A percentile compares a stretch with the other conserved stretches of the same genome.
Conservation (phyloP, 2,888 invertebrate genomes). For the Suillia variegata region DNA sequence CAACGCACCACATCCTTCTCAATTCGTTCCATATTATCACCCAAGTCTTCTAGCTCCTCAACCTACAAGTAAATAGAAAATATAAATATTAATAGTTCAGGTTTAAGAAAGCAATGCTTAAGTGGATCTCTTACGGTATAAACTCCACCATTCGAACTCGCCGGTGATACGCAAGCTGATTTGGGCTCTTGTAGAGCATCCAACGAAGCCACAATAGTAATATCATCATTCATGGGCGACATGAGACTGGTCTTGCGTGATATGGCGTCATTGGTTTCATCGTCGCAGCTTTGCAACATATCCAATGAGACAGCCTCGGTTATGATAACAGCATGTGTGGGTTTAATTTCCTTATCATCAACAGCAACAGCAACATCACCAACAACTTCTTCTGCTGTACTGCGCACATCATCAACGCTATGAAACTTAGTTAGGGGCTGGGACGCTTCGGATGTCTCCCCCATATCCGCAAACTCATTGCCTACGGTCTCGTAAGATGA, state of each 20-base stretch:
- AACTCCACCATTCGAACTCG: slow-evolving; percentile 89
- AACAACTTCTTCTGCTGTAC: too few species aligned
- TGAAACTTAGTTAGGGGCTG: slow-evolving; percentile 49
- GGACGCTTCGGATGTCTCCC: slow-evolving; percentile 30
- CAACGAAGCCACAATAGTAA: slow-evolving; percentile 55
- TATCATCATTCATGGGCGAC: slow-evolving; percentile 71
- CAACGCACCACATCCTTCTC: slow-evolving; percentile 97
- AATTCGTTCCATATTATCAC: slow-evolving; percentile 89
- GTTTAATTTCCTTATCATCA: slow-evolving; percentile 35
- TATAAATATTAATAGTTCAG: too few species aligned
- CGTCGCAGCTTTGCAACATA: slow-evolving; percentile 62
- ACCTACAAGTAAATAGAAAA: too few species aligned
- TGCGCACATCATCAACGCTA: slow-evolving; percentile 61
- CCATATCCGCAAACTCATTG: slow-evolving; percentile 58
- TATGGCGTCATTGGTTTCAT: slow-evolving; percentile 65
- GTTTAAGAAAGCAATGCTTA: too few species aligned
- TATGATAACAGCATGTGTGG: slow-evolving; percentile 74
- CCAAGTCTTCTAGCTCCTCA: slow-evolving; percentile 85
- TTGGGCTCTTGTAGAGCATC: slow-evolving; percentile 60
- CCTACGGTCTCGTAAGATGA: slow-evolving; percentile 62
- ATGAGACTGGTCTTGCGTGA: slow-evolving; percentile 63
- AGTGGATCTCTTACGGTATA: slow-evolving; percentile 80
- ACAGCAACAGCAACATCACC: slow-evolving; percentile 8
- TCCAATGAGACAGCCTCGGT: slow-evolving; percentile 75
- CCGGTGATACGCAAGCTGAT: slow-evolving; percentile 81